phyloP scores from a whole-genome alignment of 2,113 vertebrate genomes.

The Monopterus albus region DNA sequence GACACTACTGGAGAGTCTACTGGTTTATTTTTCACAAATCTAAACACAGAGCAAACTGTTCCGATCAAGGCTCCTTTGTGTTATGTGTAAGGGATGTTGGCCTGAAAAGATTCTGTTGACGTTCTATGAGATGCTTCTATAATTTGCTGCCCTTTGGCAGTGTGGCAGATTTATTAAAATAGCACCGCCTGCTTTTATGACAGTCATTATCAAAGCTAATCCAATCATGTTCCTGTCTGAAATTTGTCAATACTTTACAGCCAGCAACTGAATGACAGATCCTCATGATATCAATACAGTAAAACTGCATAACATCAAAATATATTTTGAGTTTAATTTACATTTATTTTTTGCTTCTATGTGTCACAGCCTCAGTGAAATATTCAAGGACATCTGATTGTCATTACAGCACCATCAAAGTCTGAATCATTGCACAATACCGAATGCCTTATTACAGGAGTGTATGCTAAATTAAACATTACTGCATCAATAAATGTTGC shows the following conservation, averaged over 20 bases:
- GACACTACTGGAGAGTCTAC: constrained; percentile 18
- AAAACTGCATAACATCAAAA: constrained; percentile 7
- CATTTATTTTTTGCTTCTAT: constrained; percentile 50
- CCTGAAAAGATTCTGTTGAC: constrained; percentile 41
- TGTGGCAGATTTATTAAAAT: constrained; percentile 76
- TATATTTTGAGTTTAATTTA: constrained; percentile 57
- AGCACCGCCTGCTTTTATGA: constrained; percentile 69
- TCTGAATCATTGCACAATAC: constrained; percentile 68
- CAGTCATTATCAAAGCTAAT: constrained; percentile 76
- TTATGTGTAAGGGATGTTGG: neutral
- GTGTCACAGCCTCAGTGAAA: constrained; percentile 42
- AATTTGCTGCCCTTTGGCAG: constrained; percentile 58
- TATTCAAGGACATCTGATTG: constrained; percentile 73
- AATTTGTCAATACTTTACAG: constrained; percentile 68
- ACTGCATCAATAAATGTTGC: constrained; percentile 80
- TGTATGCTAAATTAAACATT: constrained; percentile 82
- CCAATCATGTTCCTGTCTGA: constrained; percentile 63
- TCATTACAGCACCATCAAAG: constrained; percentile 67
- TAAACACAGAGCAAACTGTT: neutral
- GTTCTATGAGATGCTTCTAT: constrained; percentile 48
- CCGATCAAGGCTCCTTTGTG: neutral
- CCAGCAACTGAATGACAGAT: constrained; percentile 33
- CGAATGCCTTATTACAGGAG: constrained; percentile 79
- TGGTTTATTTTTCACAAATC: constrained; percentile 44
- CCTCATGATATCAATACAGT: constrained; percentile 12